phyloP scores from a whole-genome alignment of 2,113 vertebrate species.

The Cyrtonyx montezumae region DNA sequence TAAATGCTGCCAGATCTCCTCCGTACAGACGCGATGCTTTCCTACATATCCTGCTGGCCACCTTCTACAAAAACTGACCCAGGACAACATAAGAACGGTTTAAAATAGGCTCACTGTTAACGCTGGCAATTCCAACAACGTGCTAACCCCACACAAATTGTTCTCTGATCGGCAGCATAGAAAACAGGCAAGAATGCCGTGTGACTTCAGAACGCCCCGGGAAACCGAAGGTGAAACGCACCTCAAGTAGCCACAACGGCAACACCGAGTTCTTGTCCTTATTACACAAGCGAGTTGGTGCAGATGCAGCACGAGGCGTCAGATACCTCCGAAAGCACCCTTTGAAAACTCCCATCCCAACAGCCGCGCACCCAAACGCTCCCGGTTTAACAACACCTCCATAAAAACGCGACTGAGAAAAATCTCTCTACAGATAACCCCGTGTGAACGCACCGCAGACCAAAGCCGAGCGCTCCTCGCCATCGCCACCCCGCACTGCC shows the following conservation, averaged over 20 bases:
- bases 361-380: accelerated
- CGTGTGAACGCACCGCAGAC: no score
- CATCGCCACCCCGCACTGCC: no score
- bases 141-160: accelerated
- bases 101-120: not conserved
- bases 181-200: not conserved
- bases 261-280: not conserved
- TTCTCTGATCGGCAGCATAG: not conserved
- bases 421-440: not conserved
- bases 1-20: not conserved
- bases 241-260: not conserved
- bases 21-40: not conserved
- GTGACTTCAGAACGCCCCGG: not conserved
- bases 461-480: not conserved
- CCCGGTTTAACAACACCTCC: not conserved
- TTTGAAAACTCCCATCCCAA: accelerated
- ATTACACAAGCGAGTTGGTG: not conserved
- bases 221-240: not conserved
- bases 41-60: accelerated
- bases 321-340: no score
- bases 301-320: not conserved
- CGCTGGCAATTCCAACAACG: not conserved
- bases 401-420: not conserved
- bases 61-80: no score
- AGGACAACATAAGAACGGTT: no score